Base-by-base conservation (phyloP, 2,888 invertebrate genomes). In the Nymphalis polychloros region DNA sequence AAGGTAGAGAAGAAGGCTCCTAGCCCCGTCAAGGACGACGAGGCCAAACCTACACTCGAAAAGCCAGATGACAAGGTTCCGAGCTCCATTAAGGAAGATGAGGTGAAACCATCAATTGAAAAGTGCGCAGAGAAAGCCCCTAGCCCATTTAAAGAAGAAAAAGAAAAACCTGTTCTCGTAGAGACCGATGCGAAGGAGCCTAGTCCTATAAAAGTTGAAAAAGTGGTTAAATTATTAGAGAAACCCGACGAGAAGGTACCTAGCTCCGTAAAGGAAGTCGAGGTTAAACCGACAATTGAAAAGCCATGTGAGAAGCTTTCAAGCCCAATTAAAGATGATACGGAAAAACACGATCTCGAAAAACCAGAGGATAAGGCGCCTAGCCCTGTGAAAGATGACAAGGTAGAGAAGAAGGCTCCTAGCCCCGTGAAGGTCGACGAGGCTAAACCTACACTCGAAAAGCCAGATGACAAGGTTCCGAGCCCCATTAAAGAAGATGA, bases 321-420 rank as follows among this genome's bases (percentile, higher is more conserved):
- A 2, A 23, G 23, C 23, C 23, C 23, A 23, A 1, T 69, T 19
- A 17, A 57, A 13, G 55, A 57, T 5, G 48, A 59, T 61, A 68
- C 10, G 61, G n/a, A 0, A 57, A 46, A 6, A 47, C 62, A 4
- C 2, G 68, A 57, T 27, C n/a, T 62, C 3, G 16, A 57, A 0
- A 68, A 72, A 55, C 20, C 47, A 3, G 70, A 67, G 2, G 69
- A 73, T 0, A 69, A 72, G 23, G 35, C 63, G 27, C 46, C 70
- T 1, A 74, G 71, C 19, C 61, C 64, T 8, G n/a, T 55, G 3
- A 65, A 70, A 16, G 70, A 67, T 7, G 4, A 35, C 5, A 67
- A 69, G 8, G 68, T 63, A 8, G 2, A 19, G 17, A 1, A 70
- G 0, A 73, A 71, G n/a, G 53, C 4, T 0, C 57, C 68, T 4